These are phyloP conservation scores for Eubasilissa regina DNA, from an alignment of 1,140 invertebrate genomes.

Conservation along the genomic window DNA sequence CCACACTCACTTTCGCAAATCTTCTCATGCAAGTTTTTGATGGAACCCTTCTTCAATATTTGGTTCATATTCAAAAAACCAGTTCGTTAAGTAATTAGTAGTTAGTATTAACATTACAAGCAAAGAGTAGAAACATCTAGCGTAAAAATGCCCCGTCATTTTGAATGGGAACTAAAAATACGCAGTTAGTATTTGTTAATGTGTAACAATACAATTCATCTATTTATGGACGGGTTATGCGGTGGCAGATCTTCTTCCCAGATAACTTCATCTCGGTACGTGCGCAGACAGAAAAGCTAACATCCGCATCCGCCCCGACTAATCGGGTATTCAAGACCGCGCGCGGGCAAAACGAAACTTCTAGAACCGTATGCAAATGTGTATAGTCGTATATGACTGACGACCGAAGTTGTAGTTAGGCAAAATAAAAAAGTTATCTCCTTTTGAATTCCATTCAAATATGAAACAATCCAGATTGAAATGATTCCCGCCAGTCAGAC, in stretches of 20 bases:
- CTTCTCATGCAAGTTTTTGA: too few relatives aligned
- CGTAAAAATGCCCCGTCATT: conserved; percentile 18
- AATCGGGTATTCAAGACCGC: conserved; percentile 3
- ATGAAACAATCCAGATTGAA: too few relatives aligned
- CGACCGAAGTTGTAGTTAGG: background rate
- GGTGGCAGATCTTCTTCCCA: background rate
- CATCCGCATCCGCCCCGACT: background rate
- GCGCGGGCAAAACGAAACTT: background rate
- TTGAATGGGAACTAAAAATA: conserved; percentile 16
- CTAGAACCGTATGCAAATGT: background rate
- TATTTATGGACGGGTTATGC: background rate
- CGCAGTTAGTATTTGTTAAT: background rate
- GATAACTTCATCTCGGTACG: background rate
- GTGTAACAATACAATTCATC: conserved; percentile 3
- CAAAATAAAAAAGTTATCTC: too few relatives aligned
- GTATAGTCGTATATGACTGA: background rate
- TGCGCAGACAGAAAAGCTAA: conserved; percentile 1
- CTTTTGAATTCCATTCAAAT: too few relatives aligned
- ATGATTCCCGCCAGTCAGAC: too few relatives aligned
- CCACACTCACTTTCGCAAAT: too few relatives aligned
- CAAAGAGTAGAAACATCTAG: too few relatives aligned
- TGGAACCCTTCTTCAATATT: too few relatives aligned
- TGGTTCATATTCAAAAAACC: too few relatives aligned
- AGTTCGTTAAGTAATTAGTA: too few relatives aligned
- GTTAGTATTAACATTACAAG: too few relatives aligned